Base-by-base conservation (phyloP, 2,888 invertebrate species). In the Herminia tarsipennalis region DNA sequence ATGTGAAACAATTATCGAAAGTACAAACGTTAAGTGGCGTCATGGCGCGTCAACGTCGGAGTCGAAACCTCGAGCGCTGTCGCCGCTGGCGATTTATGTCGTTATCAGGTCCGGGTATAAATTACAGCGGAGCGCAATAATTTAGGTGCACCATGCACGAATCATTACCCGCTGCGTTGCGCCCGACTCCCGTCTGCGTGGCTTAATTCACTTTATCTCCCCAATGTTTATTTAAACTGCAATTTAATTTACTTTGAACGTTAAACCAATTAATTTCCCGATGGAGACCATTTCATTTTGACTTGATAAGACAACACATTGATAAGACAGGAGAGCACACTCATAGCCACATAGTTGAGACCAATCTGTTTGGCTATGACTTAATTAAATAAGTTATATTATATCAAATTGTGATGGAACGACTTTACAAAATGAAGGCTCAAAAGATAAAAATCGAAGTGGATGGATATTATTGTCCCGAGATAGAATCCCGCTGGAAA, bases 71-170 rank as follows among this genome's bases (percentile, higher is more conserved):
- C 66, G 49, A 55, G 79, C 76, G 76, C 81, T 86, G 88, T 89
- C 89, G 78, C 80, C 85, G 70, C 65, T 58, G 75, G 74, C 80
- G 78, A 90, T 90, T 91, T 91, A 89, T 89, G 87, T 78, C 85
- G 83, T 91, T 90, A 90, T 88, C 88, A 89, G 81, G 61, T 83
- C 66, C 66, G 81, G 74, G 81, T 86, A 88, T 90, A 91, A 90
- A 91, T 91, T 89, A 88, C 86, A 80, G 63, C 74, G 76, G 78
- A 77, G 79, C 70, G 86, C 85, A 86, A 89, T 91, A 90, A 90
- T 89, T 90, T 89, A 88, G 89, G 86, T 83, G 83, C 83, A 83
- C 88, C 81, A 83, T 86, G 84, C 87, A 88, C 88, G 90, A 87
- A 89, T 90, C 88, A 88, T 90, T 90, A 85, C 91, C 87, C 88